A percentile compares a stretch with the other conserved stretches of the same genome.
Conservation (phyloP, 2,888 invertebrate species). For the Zelleria hepariella region DNA sequence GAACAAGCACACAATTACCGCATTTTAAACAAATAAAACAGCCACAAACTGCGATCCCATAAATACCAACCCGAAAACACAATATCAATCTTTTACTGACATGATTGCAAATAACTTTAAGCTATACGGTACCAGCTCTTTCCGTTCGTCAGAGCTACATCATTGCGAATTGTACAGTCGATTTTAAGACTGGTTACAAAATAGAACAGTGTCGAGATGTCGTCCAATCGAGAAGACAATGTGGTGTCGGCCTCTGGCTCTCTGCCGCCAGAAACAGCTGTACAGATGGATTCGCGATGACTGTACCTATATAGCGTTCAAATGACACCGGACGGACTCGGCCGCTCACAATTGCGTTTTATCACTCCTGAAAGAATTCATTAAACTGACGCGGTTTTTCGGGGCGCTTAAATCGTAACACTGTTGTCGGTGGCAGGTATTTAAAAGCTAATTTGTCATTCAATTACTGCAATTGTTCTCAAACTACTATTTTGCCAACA, state of each 20-base stretch:
- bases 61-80: background rate
- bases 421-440: no score
- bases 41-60: background rate
- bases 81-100: background rate
- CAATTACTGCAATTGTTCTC: no score
- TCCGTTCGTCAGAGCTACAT: background rate
- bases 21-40: no score
- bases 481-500: no score
- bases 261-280: constrained; percentile 46
- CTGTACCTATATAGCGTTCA: constrained; percentile 6
- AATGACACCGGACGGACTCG: no score
- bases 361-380: no score
- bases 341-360: no score
- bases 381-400: no score
- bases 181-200: constrained; percentile 36
- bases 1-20: background rate
- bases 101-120: background rate
- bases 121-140: no score
- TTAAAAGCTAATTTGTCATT: no score
- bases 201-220: constrained; percentile 31
- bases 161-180: constrained; percentile 29
- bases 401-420: no score
- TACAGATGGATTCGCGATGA: constrained; percentile 47
- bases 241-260: constrained; percentile 18
- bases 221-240: constrained; percentile 49